phyloP scores from a whole-genome alignment of 2,797 vertebrate genomes.

The Uromys caudimaculatus region DNA sequence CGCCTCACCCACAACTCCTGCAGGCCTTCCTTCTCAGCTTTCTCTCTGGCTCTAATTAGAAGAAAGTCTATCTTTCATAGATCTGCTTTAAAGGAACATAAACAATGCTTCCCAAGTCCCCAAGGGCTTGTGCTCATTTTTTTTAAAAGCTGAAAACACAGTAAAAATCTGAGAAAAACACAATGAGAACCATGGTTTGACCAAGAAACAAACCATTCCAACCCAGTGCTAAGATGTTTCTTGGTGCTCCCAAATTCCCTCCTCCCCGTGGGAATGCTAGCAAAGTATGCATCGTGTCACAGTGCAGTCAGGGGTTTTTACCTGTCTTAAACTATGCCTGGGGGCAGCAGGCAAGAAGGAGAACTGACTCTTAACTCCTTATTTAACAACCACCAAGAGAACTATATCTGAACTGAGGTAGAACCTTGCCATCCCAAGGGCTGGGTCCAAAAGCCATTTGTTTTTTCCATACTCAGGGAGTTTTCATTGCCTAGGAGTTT shows the following conservation, averaged over 20 bases:
- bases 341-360: not conserved
- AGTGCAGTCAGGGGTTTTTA: not conserved
- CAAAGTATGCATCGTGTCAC: not conserved
- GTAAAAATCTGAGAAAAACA: slow-evolving; percentile 54
- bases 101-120: not conserved
- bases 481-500: not conserved
- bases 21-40: not conserved
- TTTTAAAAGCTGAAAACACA: slow-evolving; percentile 63
- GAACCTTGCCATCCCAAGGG: not conserved
- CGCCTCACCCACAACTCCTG: not conserved
- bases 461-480: not conserved
- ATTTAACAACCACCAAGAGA: not conserved
- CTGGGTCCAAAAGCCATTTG: not conserved
- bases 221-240: not conserved
- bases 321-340: not conserved
- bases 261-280: not conserved
- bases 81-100: slow-evolving; percentile 39
- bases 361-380: not conserved
- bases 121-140: not conserved
- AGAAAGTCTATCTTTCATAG: slow-evolving; percentile 21
- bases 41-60: slow-evolving; percentile 45
- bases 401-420: not conserved
- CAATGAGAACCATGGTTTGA: slow-evolving; percentile 46
- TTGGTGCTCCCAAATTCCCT: not conserved
- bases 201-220: not conserved